phyloP scores from a whole-genome alignment of 2,888 invertebrate species.

The Steinernema scapterisci region DNA sequence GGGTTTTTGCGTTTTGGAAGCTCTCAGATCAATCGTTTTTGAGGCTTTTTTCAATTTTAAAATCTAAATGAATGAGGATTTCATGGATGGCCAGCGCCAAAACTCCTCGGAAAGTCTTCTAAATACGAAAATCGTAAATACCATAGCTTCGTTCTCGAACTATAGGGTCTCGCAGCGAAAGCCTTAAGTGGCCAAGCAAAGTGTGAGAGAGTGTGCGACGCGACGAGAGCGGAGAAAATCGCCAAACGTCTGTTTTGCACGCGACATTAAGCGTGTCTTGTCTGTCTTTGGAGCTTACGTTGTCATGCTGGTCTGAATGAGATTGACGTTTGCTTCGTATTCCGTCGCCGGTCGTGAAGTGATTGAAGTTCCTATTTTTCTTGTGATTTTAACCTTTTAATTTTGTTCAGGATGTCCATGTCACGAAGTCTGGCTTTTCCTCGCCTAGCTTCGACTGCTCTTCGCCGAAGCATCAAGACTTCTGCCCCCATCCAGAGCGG shows the following conservation, averaged over 20 bases:
- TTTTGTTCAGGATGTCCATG: conserved; percentile 46
- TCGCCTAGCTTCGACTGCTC: conserved; percentile 46
- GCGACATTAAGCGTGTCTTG: not conserved
- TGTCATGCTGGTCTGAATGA: not conserved
- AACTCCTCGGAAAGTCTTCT: not conserved
- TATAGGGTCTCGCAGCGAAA: not conserved
- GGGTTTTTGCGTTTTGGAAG: too few species aligned
- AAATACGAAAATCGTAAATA: conserved; percentile 7
- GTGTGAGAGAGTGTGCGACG: conserved; percentile 14
- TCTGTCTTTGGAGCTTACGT: not conserved
- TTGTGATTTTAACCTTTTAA: not conserved
- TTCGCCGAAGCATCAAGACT: conserved; percentile 53
- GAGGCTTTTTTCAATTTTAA: too few species aligned
- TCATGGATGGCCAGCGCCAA: too few species aligned
- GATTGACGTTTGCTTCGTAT: not conserved
- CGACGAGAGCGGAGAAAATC: not conserved
- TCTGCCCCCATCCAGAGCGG: conserved; percentile 49
- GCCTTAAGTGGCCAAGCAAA: not conserved
- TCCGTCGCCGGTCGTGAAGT: not conserved
- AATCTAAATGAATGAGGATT: too few species aligned
- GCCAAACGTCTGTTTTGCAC: conserved; percentile 19
- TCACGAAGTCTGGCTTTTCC: conserved; percentile 60
- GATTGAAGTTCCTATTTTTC: not conserved
- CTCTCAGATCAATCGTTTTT: too few species aligned
- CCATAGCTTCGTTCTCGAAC: not conserved